A percentile compares a stretch with the other conserved stretches of the same genome.
Evolutionary conservation across 2,888 invertebrate species (phyloP).

Genomic region (Pollenia labialis): DNA sequence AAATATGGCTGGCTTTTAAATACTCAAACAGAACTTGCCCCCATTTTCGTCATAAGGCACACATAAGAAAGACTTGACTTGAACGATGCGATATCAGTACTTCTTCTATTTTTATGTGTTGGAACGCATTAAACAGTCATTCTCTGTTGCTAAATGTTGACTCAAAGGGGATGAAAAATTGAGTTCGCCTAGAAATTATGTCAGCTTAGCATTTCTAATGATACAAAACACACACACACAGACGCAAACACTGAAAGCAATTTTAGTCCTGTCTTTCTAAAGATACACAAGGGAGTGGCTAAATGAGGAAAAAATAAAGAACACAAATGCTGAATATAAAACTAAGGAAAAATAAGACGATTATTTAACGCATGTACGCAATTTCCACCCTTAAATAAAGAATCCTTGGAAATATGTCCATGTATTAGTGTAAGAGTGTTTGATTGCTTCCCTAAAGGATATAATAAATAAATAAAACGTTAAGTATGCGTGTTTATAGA

Average conservation of each 20-base stretch:
- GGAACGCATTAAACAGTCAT: conserved; percentile 55
- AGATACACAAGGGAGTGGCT: conserved; percentile 70
- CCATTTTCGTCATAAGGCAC: conserved; percentile 57
- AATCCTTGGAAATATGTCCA: background rate
- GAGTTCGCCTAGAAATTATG: conserved; percentile 32
- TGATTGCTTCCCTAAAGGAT: conserved; percentile 14
- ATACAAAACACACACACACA: conserved; percentile 9
- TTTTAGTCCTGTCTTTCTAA: conserved; percentile 35
- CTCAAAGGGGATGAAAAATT: conserved; percentile 66
- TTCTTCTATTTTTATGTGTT: conserved; percentile 18
- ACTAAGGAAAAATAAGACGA: conserved; percentile 48
- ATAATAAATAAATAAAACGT: conserved; percentile 68
- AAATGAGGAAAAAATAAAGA: conserved; percentile 36
- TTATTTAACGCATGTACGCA: conserved; percentile 70
- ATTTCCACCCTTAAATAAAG: conserved; percentile 56
- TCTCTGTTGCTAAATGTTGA: conserved; percentile 29
- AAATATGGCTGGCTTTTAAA: conserved; percentile 51
- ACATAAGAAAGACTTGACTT: conserved; percentile 20
- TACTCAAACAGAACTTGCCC: conserved; percentile 31
- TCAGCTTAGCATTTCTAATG: conserved; percentile 56
- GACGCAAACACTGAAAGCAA: background rate
- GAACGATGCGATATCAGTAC: background rate
- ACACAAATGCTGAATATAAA: conserved; percentile 15
- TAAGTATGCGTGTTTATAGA: conserved; percentile 68
- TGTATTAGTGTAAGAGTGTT: background rate